Percentiles rank a stretch among this genome's conserved stretches.
Conservation (phyloP, 2,888 invertebrate species). For the Meliscaeva auricollis region DNA sequence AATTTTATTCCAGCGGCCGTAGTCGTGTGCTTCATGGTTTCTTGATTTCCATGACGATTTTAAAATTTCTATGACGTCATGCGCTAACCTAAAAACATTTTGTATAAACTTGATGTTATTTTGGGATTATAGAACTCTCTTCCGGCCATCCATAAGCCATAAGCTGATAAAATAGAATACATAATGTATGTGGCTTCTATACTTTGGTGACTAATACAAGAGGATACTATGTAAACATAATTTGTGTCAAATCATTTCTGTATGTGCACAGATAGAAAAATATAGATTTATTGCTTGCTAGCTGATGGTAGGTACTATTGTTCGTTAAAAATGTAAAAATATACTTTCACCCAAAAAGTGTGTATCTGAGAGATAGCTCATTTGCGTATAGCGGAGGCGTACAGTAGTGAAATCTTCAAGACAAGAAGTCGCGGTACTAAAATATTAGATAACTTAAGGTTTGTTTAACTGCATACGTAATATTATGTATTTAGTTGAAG, state of each 20-base stretch:
- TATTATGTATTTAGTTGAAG: neutral
- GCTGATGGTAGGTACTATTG: neutral
- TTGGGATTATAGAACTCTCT: neutral
- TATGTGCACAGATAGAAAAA: neutral
- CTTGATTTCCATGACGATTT: slow-evolving; percentile 10
- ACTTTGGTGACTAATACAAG: slow-evolving; percentile 19
- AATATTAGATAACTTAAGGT: slow-evolving; percentile 21
- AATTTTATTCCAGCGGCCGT: slow-evolving; percentile 19
- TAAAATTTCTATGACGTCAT: slow-evolving; percentile 22
- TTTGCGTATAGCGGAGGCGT: neutral
- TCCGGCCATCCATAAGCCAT: too few species aligned
- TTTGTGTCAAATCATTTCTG: neutral
- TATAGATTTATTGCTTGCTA: neutral
- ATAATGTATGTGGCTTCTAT: neutral
- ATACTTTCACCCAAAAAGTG: neutral
- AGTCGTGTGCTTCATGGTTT: neutral
- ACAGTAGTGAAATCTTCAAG: neutral
- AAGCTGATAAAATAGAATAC: neutral
- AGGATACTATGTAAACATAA: neutral
- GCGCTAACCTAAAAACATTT: neutral
- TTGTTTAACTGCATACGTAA: neutral
- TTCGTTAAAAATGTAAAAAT: neutral
- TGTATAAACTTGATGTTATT: slow-evolving; percentile 18
- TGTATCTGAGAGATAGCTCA: neutral
- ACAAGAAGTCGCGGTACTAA: neutral